A percentile compares a stretch with the other conserved stretches of the same genome.
phyloP scores from a whole-genome alignment of 2,888 invertebrate species.

The Spodoptera exigua region DNA sequence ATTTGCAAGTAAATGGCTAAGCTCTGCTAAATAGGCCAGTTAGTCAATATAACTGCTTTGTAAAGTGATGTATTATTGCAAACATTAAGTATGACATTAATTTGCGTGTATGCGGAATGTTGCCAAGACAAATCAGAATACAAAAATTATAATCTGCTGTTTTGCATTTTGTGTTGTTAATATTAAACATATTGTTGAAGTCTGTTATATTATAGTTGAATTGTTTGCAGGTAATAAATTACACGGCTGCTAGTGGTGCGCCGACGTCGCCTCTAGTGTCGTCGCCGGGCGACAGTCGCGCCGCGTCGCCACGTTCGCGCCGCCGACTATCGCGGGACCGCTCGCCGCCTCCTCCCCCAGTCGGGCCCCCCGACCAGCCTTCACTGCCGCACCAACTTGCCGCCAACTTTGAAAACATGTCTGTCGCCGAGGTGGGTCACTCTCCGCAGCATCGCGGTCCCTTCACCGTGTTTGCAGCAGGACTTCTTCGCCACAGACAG shows the following conservation, averaged over 20 bases:
- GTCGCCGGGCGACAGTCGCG: slow-evolving; percentile 94
- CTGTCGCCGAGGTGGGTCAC: slow-evolving; percentile 77
- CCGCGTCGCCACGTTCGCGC: slow-evolving; percentile 91
- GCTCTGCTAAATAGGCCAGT: slow-evolving; percentile 11
- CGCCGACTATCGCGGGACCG: slow-evolving; percentile 86
- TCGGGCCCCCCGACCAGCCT: slow-evolving; percentile 68
- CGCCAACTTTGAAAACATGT: slow-evolving; percentile 82
- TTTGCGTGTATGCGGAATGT: slow-evolving; percentile 4
- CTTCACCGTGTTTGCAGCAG: slow-evolving; percentile 51
- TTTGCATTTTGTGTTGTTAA: neutral
- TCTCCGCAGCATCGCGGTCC: slow-evolving; percentile 46
- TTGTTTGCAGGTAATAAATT: slow-evolving; percentile 78
- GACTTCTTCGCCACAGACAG: slow-evolving; percentile 52
- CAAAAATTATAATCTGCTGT: neutral
- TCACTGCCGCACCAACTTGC: slow-evolving; percentile 78
- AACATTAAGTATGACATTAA: slow-evolving; percentile 6
- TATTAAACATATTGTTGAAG: neutral
- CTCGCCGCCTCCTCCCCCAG: slow-evolving; percentile 77
- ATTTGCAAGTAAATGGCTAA: slow-evolving; percentile 17
- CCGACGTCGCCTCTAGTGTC: slow-evolving; percentile 93
- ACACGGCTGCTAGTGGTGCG: slow-evolving; percentile 82
- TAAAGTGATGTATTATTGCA: slow-evolving; percentile 13
- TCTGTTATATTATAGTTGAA: slow-evolving; percentile 2
- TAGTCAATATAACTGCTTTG: slow-evolving; percentile 25
- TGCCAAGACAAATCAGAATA: neutral